phyloP scores from a whole-genome alignment of 1,140 invertebrate species.

The Archivesica marissinica region DNA sequence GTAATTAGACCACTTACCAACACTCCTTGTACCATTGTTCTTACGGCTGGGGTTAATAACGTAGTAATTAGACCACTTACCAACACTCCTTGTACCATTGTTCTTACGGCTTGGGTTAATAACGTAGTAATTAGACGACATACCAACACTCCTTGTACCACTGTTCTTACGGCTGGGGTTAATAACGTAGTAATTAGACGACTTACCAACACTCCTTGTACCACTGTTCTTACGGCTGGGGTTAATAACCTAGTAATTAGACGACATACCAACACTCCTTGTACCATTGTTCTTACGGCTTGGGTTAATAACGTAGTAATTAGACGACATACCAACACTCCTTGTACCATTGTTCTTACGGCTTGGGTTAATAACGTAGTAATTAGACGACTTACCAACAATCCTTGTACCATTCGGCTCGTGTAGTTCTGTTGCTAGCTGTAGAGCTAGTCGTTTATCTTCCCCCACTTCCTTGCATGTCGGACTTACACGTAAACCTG shows the following conservation, averaged over 20 bases:
- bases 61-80: no score
- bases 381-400: slow-evolving; percentile 14
- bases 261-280: neutral
- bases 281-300: neutral
- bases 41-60: no score
- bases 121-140: no score
- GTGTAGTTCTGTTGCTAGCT: neutral
- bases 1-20: no score
- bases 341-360: neutral
- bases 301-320: neutral
- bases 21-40: no score
- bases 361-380: neutral
- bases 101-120: no score
- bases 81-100: no score
- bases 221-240: neutral
- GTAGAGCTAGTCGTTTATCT: neutral
- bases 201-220: no score
- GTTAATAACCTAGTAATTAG: neutral
- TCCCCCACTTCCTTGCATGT: neutral
- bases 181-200: no score
- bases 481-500: neutral
- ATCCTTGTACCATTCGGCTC: neutral
- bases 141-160: no score
- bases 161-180: no score
- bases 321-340: neutral